phyloP scores from a whole-genome alignment of 1,140 invertebrate genomes.

The Nebria ingens region DNA sequence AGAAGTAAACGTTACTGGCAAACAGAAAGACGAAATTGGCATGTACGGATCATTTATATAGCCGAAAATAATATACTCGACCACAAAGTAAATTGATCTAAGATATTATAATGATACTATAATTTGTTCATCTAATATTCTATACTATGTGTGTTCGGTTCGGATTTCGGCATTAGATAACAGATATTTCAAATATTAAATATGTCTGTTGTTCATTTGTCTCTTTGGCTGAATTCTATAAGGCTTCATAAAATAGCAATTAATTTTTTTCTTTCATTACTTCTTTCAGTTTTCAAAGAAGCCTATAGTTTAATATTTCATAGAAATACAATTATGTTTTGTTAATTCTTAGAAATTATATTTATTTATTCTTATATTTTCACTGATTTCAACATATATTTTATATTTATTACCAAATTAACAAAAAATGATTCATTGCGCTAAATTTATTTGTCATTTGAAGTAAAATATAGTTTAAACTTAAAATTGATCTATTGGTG shows the following conservation, averaged over 20 bases:
- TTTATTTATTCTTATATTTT: no score
- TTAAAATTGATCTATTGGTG: no score
- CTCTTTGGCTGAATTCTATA: no score
- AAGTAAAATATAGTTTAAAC: no score
- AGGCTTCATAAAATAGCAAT: background rate
- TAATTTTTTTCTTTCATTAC: background rate
- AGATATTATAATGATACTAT: constrained; percentile 6
- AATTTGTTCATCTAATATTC: constrained; percentile 8
- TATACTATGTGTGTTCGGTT: background rate
- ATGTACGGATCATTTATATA: constrained; percentile 6
- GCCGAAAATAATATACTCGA: constrained; percentile 2
- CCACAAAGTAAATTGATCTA: background rate
- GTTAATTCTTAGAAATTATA: no score
- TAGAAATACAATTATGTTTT: no score
- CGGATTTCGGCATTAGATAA: background rate
- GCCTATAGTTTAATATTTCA: no score
- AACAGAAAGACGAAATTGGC: constrained; percentile 5
- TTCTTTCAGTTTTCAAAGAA: no score
- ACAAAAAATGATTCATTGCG: no score
- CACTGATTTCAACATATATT: no score
- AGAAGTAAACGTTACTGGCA: constrained; percentile 3
- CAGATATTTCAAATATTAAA: background rate
- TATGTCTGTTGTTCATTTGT: background rate
- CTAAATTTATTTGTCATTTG: no score
- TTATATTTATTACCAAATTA: no score